Evolutionary conservation across 2,797 vertebrate species (phyloP), one percentile per base, ranked within the genome.

Genomic region (Enteromius afrohamiltoni): DNA sequence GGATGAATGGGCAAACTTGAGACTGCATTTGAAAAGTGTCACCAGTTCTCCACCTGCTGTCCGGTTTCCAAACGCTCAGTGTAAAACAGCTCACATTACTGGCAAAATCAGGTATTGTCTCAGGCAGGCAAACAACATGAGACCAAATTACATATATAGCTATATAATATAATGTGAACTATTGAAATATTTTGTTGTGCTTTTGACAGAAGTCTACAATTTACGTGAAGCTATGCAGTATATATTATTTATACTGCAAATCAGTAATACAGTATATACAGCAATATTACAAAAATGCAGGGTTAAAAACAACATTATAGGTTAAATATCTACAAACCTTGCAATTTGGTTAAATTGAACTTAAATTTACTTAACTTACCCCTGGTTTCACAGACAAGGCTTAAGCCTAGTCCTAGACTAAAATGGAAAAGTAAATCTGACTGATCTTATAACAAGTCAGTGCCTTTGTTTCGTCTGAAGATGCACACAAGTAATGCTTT

Each of bases 1-100:
- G 45, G 65, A 76, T 64, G 60, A 79, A 77, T 42, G 37, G 80
- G 34, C 26, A 83, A 79, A 83, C 68, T 49, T 77, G 80, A 83
- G 55, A 74, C 74, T 45, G 29, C 26, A 34, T 49, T 31, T 55
- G 58, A 68, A 34, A 34, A 74, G 42, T 62, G 23, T 45, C 26
- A 31, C 26, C n/a, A n/a, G n/a, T 75, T 34, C 21, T 76, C n/a
- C 23, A 83, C 64, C 64, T 77, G 73, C 26, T 60, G 23, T 53
- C 23, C 8, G 17, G 49, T 55, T 69, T 31, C 31, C 23, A 67
- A 58, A 31, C 4, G 2, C 6, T 68, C 47, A 40, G 47, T 47
- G 31, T 40, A 3, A 51, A 75, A 42, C 13, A 37, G 70, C 29
- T 82, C 21, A 37, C 0, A 1, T 60, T 82, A 51, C 62, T 55